Base-by-base conservation (phyloP, 1,140 invertebrate species). In the Atta texana region DNA sequence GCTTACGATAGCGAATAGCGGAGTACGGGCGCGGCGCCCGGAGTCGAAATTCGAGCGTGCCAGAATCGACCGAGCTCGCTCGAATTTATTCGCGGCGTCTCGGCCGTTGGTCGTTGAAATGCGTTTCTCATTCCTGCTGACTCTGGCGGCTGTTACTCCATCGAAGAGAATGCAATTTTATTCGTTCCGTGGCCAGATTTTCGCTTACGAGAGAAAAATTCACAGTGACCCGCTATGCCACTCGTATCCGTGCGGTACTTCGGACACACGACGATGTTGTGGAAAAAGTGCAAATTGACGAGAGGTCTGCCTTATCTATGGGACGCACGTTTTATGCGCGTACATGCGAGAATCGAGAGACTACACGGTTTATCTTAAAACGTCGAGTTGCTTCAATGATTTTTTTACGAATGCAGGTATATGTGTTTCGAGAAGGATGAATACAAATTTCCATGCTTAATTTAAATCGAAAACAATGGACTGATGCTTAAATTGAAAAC, bases 101-200 rank as follows among this genome's bases (percentile, higher is more conserved):
- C 55, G 80, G n/a, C 49, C 57, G 53, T 24, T 21, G 66, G 78
- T 71, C 78, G 78, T 44, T 81, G 64, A 81, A 81, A 57, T 51
- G 78, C 78, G 78, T 81, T 81, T 81, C 78, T 81, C 78, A 84
- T 61, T 75, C 80, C 80, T 61, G 80, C 68, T 84, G 80, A 84
- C 55, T 84, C 55, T 44, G 69, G 69, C 80, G 80, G 69, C 80
- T 61, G 80, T 66, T 84, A 84, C 80, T 75, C 24, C 71, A 71
- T 84, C 69, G 69, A 84, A 63, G 69, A 84, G 69, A 84, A 84
- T 75, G 80, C 53, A 74, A 75, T 61, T 84, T 84, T 57, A 84
- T 84, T 39, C 44, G 55, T 49, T 39, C 24, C 34, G 28, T 39
- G 68, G 39, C 14, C 31, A 63, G 44, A 44, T 84, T 84, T 84